phyloP scores from a whole-genome alignment of 1,140 invertebrate species.

The Microvelia longipes region DNA sequence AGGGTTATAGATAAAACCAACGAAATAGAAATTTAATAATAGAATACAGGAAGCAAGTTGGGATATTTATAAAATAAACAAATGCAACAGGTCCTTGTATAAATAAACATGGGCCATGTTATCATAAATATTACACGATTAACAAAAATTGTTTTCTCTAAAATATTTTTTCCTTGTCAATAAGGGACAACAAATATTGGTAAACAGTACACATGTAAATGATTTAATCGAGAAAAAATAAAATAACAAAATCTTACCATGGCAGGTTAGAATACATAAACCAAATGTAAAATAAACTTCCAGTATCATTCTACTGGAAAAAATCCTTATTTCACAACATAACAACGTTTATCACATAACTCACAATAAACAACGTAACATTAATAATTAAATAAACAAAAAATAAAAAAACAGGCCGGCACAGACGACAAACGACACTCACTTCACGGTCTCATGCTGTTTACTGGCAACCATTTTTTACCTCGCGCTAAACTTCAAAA shows the following conservation, averaged over 20 bases:
- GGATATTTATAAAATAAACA: no score
- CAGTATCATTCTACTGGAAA: slow-evolving; percentile 4
- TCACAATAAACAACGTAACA: background rate
- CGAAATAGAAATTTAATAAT: no score
- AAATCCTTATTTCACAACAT: background rate
- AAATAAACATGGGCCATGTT: no score
- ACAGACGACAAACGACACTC: background rate
- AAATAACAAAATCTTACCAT: slow-evolving; percentile 2
- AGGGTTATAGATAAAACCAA: no score
- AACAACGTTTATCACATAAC: background rate
- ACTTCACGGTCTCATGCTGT: background rate
- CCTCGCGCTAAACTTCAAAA: background rate
- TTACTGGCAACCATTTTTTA: background rate
- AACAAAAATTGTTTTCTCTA: no score
- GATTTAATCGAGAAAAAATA: no score
- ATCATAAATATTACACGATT: no score
- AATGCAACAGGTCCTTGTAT: no score
- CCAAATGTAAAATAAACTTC: background rate
- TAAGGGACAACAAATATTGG: no score
- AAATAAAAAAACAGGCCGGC: background rate
- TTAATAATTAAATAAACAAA: background rate
- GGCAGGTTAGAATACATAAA: slow-evolving; percentile 4
- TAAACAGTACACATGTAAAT: no score
- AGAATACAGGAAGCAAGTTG: no score
- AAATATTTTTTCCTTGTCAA: no score